phyloP scores from a whole-genome alignment of 2,113 vertebrate species.

The Hydrolagus affinis region DNA sequence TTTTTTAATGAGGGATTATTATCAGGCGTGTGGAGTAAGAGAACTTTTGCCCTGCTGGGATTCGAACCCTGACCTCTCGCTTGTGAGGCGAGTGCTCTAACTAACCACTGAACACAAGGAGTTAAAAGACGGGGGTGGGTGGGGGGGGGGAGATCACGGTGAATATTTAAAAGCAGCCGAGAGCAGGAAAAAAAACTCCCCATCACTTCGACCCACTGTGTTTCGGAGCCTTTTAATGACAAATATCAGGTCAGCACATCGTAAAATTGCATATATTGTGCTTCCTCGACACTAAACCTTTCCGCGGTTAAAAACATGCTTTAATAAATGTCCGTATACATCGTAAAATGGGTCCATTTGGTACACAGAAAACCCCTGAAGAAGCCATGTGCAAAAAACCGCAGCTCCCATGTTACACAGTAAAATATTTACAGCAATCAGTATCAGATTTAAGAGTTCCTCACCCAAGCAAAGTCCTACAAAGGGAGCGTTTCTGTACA shows the following conservation, averaged over 20 bases:
- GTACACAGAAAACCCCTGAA: not conserved
- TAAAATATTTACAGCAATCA: no score
- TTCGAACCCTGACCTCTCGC: no score
- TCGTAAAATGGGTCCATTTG: not conserved
- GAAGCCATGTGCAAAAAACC: not conserved
- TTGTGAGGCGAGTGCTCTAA: no score
- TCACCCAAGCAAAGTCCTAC: not conserved
- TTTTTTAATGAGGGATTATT: no score
- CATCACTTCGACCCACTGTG: not conserved
- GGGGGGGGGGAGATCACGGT: not conserved
- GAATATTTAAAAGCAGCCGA: not conserved
- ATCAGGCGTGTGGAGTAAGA: no score
- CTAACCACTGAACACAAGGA: no score
- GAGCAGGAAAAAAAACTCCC: not conserved
- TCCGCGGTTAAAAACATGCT: not conserved
- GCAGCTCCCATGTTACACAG: not conserved
- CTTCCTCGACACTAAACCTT: not conserved
- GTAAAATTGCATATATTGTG: not conserved
- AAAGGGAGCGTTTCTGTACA: not conserved
- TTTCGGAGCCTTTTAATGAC: conserved; percentile 3
- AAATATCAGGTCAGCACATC: conserved; percentile 4
- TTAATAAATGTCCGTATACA: not conserved
- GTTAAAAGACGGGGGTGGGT: no score
- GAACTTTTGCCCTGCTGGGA: no score
- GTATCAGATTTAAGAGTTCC: not conserved